phyloP scores from a whole-genome alignment of 2,888 invertebrate species.

The Dorcus hopei region DNA sequence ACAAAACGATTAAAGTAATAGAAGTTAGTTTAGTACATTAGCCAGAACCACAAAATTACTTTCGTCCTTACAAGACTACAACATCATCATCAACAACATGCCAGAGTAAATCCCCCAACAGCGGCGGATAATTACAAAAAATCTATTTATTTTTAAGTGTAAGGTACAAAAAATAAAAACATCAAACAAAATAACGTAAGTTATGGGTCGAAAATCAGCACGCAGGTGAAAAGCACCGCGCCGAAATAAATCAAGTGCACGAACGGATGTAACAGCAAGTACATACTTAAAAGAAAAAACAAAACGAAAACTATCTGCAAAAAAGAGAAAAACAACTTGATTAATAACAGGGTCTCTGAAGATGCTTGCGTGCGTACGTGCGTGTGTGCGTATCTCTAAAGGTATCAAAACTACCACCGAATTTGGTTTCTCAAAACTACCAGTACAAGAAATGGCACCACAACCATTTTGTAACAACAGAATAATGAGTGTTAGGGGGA shows the following conservation, averaged over 20 bases:
- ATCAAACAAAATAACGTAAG: conserved; percentile 3
- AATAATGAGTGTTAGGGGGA: conserved; percentile 4
- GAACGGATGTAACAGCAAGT: conserved; percentile 39
- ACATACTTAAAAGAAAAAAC: conserved; percentile 37
- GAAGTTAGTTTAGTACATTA: no score
- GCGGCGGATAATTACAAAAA: no score
- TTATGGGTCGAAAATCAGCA: conserved; percentile 2
- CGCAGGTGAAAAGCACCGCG: conserved; percentile 23
- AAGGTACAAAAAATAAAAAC: neutral
- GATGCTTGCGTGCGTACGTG: no score
- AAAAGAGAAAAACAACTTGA: conserved; percentile 17
- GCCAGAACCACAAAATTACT: no score
- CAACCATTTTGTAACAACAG: neutral
- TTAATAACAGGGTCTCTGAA: neutral
- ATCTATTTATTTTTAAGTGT: no score
- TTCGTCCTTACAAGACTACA: no score
- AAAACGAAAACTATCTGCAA: conserved; percentile 29
- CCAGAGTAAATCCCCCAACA: no score
- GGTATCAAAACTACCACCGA: no score
- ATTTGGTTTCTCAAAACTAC: neutral
- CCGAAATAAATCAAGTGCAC: conserved; percentile 35
- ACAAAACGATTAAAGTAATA: no score
- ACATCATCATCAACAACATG: no score
- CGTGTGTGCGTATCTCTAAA: no score
- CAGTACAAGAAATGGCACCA: neutral